These are phyloP conservation scores for Aspidapion aeneum DNA, from an alignment of 2,888 invertebrate genomes.

Conservation along the genomic window DNA sequence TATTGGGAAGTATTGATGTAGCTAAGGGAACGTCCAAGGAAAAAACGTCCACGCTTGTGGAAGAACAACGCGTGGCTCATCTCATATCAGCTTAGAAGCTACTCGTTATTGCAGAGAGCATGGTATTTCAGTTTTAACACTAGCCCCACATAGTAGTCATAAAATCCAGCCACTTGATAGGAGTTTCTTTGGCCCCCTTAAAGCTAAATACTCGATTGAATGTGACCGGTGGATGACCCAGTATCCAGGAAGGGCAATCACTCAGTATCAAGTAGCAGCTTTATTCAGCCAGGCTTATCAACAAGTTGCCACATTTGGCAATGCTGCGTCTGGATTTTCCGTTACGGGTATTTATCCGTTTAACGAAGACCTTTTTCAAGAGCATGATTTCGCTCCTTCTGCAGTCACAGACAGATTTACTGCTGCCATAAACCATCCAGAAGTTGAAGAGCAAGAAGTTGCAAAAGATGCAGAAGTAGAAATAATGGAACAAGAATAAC, in stretches of 20 bases:
- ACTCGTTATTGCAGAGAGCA: constrained; percentile 6
- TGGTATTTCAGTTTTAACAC: constrained; percentile 3
- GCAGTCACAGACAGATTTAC: background rate
- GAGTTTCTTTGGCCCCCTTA: constrained; percentile 7
- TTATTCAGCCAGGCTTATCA: constrained; percentile 3
- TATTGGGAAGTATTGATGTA: no score
- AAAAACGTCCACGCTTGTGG: no score
- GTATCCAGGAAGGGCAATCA: constrained; percentile 6
- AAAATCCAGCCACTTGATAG: constrained; percentile 8
- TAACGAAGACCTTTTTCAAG: constrained; percentile 3
- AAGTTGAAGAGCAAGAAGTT: no score
- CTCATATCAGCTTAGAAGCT: constrained; percentile 9
- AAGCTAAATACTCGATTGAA: constrained; percentile 1
- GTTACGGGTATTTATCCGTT: constrained; percentile 3
- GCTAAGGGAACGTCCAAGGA: no score
- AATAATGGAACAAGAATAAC: no score
- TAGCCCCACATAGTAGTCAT: constrained; percentile 9
- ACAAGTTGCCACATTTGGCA: constrained; percentile 1
- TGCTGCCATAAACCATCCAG: no score
- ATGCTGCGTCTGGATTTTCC: no score
- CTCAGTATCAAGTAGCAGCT: constrained; percentile 6
- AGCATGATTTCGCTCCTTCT: constrained; percentile 2
- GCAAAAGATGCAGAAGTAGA: no score
- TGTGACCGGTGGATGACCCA: constrained; percentile 7
- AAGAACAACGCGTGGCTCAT: no score